A percentile compares a stretch with the other conserved stretches of the same genome.
phyloP scores from a whole-genome alignment of 2,888 invertebrate genomes.

The Loripinus fragilis region DNA sequence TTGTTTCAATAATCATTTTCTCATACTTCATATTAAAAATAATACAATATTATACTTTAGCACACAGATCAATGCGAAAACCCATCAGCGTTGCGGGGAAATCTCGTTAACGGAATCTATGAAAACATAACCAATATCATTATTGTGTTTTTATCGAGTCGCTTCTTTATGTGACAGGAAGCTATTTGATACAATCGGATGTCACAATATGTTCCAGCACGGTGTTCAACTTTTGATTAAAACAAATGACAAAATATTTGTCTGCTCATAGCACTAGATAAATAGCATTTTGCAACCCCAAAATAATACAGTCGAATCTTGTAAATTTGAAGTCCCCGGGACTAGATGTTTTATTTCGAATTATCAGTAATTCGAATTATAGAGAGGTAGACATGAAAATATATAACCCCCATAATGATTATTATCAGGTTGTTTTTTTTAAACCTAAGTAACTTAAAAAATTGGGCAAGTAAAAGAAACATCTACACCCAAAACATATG shows the following conservation, averaged over 20 bases:
- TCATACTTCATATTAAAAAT: neutral
- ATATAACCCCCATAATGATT: no score
- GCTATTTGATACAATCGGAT: conserved; percentile 16
- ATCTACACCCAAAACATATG: no score
- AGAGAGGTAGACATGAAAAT: no score
- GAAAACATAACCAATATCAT: conserved; percentile 18
- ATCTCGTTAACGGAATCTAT: conserved; percentile 16
- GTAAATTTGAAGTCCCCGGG: no score
- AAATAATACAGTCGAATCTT: no score
- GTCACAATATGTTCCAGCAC: conserved; percentile 1
- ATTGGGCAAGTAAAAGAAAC: no score
- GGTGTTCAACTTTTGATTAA: conserved; percentile 17
- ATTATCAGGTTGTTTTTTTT: no score
- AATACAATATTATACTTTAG: conserved; percentile 3
- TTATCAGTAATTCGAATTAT: no score
- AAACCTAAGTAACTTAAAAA: no score
- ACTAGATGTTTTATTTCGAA: no score
- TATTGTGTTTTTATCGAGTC: conserved; percentile 19
- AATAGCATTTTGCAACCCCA: no score
- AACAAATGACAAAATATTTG: conserved; percentile 1
- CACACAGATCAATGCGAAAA: conserved; percentile 14
- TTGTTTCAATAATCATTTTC: neutral
- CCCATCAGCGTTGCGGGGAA: conserved; percentile 6
- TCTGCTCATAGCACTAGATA: no score
- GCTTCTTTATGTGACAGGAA: conserved; percentile 4